Base-by-base conservation (phyloP, 35 echinoderm and acorn worm genomes). In the Anneissia japonica region DNA sequence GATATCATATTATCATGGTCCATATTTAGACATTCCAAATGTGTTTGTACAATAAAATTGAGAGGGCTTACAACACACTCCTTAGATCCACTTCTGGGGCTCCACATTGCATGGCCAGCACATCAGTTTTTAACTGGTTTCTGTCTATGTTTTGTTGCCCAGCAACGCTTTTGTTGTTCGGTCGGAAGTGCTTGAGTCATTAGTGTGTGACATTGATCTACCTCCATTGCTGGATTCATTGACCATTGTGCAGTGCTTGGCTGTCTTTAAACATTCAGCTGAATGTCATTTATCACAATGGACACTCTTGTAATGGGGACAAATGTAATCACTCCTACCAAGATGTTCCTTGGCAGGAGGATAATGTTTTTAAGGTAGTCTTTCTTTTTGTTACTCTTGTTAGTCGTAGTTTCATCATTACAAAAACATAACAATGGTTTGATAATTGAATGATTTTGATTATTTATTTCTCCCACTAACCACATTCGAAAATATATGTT, bases 121-220 rank as follows among this genome's bases (percentile, higher is more conserved):
- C 7, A 64, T 64, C 9, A 64, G 51, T 6, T 9, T 23, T 64
- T 19, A 64, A 23, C 51, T 64, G 51, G 26, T 64, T 6, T 3
- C 51, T 64, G 5, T 64, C 51, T 26, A 19, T 64, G 51, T 23
- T 64, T 26, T 6, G 7, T 9, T 12, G 51, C 80, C 86, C 92
- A 99, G 92, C 96, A 99, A 94, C 92, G 89, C 92, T 89, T 36
- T 89, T 94, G 93, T 92, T 99, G 92, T 94, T 78, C 78, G 82
- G 82, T 99, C 82, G 76, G 96, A 87, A 94, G 96, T 99, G 92
- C 96, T 90, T 99, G 96, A 99, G 96, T 99, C 96, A 99, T 99
- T 87, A 89, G 96, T 94, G 96, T 99, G 96, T 94, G 38, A 99
- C 29, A 99, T 43, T 80, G 90, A 91, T 94, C 94, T 94, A 91